Conservation (phyloP, 2,113 vertebrate species). For the Octodon degus region DNA sequence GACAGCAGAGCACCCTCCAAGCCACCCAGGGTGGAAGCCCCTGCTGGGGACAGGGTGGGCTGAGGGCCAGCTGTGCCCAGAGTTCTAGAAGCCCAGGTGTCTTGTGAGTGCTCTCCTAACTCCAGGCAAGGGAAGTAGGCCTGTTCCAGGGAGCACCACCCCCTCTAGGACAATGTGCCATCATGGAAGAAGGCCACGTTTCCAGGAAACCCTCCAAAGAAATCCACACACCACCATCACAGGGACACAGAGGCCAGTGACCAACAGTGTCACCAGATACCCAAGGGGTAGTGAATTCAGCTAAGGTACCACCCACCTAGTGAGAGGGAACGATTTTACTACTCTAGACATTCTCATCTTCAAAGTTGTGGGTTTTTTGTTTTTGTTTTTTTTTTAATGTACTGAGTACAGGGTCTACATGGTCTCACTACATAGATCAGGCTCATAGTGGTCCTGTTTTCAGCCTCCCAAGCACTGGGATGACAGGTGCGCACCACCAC, state of each 20-base stretch:
- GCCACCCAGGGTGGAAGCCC: neutral
- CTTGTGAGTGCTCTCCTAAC: neutral
- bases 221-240: neutral
- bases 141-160: neutral
- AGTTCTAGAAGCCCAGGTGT: neutral
- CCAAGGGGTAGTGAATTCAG: neutral
- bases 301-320: too few species aligned
- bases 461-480: too few species aligned
- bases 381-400: too few species aligned
- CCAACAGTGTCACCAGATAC: neutral
- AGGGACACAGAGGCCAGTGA: neutral
- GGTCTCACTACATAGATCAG: too few species aligned
- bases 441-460: too few species aligned
- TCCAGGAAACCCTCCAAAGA: neutral
- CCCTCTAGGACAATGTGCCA: neutral
- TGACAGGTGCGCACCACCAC: too few species aligned
- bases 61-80: neutral
- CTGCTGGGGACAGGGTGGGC: neutral
- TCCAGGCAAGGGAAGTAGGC: neutral
- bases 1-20: neutral
- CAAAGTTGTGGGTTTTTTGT: too few species aligned
- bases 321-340: neutral
- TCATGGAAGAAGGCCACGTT: accelerated
- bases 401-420: too few species aligned
- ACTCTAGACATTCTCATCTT: neutral